Evolutionary conservation across 2,113 vertebrate genomes (phyloP).

Genomic region (Sakesphorus luctuosus): DNA sequence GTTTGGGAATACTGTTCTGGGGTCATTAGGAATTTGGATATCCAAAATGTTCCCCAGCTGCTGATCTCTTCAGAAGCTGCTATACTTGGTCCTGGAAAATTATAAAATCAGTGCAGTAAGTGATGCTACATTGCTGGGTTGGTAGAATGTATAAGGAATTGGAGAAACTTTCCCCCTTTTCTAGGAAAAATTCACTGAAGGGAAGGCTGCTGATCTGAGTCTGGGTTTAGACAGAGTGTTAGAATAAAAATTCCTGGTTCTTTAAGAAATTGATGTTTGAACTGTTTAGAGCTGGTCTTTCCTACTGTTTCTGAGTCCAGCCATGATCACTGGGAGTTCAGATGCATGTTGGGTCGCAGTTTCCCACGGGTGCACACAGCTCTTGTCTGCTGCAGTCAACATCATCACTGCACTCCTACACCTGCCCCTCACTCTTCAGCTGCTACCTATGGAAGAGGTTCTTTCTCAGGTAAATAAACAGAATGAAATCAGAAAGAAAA

Average conservation of each 20-base stretch:
- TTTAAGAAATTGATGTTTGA: not conserved
- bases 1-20: slow-evolving; percentile 59
- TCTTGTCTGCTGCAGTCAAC: not conserved
- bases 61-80: slow-evolving; percentile 51
- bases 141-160: not conserved
- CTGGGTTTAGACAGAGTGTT: not conserved
- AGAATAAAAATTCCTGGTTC: not conserved
- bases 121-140: not conserved
- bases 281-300: not conserved
- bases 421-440: fast-evolving
- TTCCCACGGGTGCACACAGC: not conserved
- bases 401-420: no score
- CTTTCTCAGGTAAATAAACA: not conserved
- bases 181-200: not conserved
- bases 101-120: slow-evolving; percentile 14
- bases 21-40: slow-evolving; percentile 67
- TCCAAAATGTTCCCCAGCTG: slow-evolving; percentile 68
- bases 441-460: not conserved
- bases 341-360: fast-evolving
- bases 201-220: not conserved
- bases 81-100: slow-evolving; percentile 41
- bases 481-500: not conserved
- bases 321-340: not conserved
- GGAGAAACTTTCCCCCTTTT: not conserved
- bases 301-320: not conserved